phyloP scores from a whole-genome alignment of 2,888 invertebrate species.

The Polydrusus tereticollis region DNA sequence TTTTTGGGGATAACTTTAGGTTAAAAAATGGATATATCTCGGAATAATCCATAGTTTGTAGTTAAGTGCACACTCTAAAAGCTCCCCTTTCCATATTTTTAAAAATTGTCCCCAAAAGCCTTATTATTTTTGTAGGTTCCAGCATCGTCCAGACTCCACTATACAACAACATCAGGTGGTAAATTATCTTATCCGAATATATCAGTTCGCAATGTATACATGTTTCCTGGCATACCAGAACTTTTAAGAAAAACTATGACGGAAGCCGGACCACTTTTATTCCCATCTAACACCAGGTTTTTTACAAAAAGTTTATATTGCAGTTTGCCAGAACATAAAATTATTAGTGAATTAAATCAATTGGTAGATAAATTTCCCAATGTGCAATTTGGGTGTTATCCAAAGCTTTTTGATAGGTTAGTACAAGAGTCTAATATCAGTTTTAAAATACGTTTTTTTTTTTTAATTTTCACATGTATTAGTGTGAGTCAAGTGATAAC shows the following conservation, averaged over 20 bases:
- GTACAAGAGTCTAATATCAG: no score
- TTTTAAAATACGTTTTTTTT: no score
- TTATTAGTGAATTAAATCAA: conserved; percentile 64
- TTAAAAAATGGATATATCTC: no score
- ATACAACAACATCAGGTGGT: conserved; percentile 60
- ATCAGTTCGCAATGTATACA: conserved; percentile 73
- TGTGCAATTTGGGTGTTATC: conserved; percentile 71
- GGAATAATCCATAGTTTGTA: no score
- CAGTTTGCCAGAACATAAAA: conserved; percentile 67
- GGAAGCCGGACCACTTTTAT: conserved; percentile 61
- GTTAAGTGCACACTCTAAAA: no score
- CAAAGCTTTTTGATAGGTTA: conserved; percentile 66
- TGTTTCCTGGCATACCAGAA: conserved; percentile 80
- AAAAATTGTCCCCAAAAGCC: not conserved
- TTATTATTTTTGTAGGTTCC: conserved; percentile 67
- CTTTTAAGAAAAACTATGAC: conserved; percentile 66
- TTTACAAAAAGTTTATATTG: conserved; percentile 66
- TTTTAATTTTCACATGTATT: no score
- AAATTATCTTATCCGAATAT: conserved; percentile 67
- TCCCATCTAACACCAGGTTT: conserved; percentile 65
- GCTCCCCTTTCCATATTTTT: no score
- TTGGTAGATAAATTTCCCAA: conserved; percentile 67
- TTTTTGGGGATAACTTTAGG: no score
- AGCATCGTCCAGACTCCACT: conserved; percentile 66
- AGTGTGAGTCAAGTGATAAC: no score